Evolutionary conservation across 2,888 invertebrate species (phyloP).

Genomic region (Priocnemis perturbator): DNA sequence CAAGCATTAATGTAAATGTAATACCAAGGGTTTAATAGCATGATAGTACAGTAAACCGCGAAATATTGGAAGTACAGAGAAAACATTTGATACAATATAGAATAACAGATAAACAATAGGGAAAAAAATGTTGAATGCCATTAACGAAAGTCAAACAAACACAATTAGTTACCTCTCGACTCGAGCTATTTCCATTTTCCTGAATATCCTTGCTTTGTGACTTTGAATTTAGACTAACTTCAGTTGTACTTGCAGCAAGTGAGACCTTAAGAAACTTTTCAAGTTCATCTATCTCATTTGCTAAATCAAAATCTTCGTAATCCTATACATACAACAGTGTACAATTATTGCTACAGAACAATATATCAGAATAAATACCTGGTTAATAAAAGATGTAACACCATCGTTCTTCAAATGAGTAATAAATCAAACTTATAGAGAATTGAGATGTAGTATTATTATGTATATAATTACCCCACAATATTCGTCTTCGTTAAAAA

Average conservation of each 20-base stretch:
- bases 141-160: background rate
- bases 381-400: background rate
- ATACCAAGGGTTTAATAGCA: constrained; percentile 35
- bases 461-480: constrained; percentile 85
- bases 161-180: constrained; percentile 70
- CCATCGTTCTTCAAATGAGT: background rate
- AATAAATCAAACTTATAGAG: background rate
- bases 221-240: constrained; percentile 68
- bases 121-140: constrained; percentile 4
- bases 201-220: constrained; percentile 63
- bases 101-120: background rate
- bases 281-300: constrained; percentile 92
- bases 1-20: constrained; percentile 45
- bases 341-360: constrained; percentile 1
- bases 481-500: constrained; percentile 94
- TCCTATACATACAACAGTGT: constrained; percentile 80
- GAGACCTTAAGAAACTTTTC: constrained; percentile 90
- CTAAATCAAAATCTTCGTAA: constrained; percentile 93
- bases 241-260: constrained; percentile 77
- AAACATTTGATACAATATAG: no score
- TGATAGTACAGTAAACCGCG: constrained; percentile 9
- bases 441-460: background rate
- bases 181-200: constrained; percentile 73
- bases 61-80: no score
- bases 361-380: background rate